Evolutionary conservation across 2,113 vertebrate species (phyloP).

Genomic region (Macaca fascicularis): DNA sequence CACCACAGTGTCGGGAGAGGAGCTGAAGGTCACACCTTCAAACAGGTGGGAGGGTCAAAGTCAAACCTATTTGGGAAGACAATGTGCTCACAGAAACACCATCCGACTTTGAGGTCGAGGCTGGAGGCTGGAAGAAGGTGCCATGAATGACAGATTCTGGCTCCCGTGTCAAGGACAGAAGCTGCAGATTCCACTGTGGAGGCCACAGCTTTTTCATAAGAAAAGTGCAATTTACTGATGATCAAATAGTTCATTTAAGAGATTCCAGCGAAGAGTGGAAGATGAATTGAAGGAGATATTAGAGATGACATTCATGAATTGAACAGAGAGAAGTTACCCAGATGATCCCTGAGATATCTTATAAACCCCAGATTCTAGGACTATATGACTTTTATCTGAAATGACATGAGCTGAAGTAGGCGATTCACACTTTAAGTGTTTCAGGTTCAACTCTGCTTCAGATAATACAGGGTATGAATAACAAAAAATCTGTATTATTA

Average conservation of each 20-base stretch:
- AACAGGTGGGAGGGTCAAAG: too few species aligned
- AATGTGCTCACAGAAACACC: neutral
- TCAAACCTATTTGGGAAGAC: neutral
- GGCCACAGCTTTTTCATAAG: neutral
- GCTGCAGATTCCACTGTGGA: too few species aligned
- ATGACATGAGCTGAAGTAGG: conserved; percentile 5
- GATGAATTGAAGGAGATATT: conserved; percentile 57
- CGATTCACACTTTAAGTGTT: neutral
- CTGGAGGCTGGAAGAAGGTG: neutral
- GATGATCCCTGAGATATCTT: neutral
- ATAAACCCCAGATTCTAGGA: neutral
- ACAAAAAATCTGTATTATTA: neutral
- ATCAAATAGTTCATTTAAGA: conserved; percentile 50
- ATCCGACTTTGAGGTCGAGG: neutral
- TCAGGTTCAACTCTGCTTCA: neutral
- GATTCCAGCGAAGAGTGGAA: conserved; percentile 13
- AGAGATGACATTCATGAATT: conserved; percentile 43
- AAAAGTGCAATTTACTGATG: neutral
- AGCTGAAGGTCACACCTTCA: neutral
- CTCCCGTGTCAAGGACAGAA: neutral
- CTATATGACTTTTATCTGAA: conserved; percentile 24
- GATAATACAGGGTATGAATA: neutral
- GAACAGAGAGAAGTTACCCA: neutral
- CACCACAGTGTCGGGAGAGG: neutral
- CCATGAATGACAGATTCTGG: neutral